Evolutionary conservation across 2,113 vertebrate species (phyloP).

Genomic region (Actinemys pallida): DNA sequence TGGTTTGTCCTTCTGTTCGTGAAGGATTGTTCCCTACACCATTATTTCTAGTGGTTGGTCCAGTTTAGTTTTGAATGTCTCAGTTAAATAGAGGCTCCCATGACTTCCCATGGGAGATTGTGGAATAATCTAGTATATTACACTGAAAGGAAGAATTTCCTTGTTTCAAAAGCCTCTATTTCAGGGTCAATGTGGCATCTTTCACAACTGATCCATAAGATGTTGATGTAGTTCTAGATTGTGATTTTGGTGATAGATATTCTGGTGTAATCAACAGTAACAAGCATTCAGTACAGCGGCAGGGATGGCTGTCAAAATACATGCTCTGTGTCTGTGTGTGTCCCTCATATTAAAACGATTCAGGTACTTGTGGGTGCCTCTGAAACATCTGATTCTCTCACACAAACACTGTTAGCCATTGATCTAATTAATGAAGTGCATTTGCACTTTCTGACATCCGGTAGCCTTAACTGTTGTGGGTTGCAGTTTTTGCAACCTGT

Average conservation of each 20-base stretch:
- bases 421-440: background rate
- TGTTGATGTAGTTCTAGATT: background rate
- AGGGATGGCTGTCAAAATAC: background rate
- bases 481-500: background rate
- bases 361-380: background rate
- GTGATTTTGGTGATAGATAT: too few relatives aligned
- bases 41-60: background rate
- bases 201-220: background rate
- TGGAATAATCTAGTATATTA: background rate
- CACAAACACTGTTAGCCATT: background rate
- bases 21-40: too few relatives aligned
- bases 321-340: background rate
- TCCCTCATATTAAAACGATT: background rate
- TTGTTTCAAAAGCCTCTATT: rapidly evolving
- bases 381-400: background rate
- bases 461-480: background rate
- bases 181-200: rapidly evolving
- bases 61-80: background rate
- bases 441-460: background rate
- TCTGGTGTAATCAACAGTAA: rapidly evolving
- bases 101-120: background rate
- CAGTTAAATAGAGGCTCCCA: background rate
- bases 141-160: background rate
- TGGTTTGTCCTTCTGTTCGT: background rate
- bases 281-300: rapidly evolving